Evolutionary conservation across 2,888 invertebrate genomes (phyloP).

Genomic region (Sinopyrophorus schimmeli): DNA sequence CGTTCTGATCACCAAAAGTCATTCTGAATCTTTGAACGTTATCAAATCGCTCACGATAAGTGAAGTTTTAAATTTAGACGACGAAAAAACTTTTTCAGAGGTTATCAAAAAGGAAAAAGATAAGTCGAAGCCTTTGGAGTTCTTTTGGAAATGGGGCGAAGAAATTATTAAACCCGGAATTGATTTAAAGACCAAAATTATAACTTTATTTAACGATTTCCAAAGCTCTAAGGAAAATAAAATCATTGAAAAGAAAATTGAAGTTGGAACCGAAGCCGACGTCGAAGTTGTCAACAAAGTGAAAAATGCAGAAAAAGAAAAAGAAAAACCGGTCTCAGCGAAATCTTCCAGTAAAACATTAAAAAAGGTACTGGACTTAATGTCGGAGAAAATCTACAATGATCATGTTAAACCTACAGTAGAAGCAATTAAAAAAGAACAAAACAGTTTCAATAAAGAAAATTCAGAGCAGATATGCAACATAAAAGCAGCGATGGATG

Average conservation of each 20-base stretch:
- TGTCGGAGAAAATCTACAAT: slow-evolving; percentile 34
- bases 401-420: slow-evolving; percentile 21
- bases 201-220: slow-evolving; percentile 41
- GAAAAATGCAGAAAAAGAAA: not conserved
- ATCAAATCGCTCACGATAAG: no score
- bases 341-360: slow-evolving; percentile 18
- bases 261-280: not conserved
- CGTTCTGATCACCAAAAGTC: not conserved
- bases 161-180: slow-evolving; percentile 49
- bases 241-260: not conserved
- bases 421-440: slow-evolving; percentile 13
- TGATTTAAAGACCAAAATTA: slow-evolving; percentile 49
- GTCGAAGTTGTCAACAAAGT: slow-evolving; percentile 2
- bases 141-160: slow-evolving; percentile 49
- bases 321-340: not conserved
- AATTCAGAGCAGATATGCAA: slow-evolving; percentile 12
- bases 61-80: no score
- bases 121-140: slow-evolving; percentile 19
- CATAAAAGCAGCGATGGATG: slow-evolving; percentile 29
- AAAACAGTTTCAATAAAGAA: slow-evolving; percentile 8
- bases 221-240: not conserved
- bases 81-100: no score
- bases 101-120: no score
- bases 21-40: no score
- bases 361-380: slow-evolving; percentile 32